Evolutionary conservation across 2,888 invertebrate genomes (phyloP), one percentile per base, ranked within the genome.

Genomic region (Mesopsocus fuscifrons): DNA sequence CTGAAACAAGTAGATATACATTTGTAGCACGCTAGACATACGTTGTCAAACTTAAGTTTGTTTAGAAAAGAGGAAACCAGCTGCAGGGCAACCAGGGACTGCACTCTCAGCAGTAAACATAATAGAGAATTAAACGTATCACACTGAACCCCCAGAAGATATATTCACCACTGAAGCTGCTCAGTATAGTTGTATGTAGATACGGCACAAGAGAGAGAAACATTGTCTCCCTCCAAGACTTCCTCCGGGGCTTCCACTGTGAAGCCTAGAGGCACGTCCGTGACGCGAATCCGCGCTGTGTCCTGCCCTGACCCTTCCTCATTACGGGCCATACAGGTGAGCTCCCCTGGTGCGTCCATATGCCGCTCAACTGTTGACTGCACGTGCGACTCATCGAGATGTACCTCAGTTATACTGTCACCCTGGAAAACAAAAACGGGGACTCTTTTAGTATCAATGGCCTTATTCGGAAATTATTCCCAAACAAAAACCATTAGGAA

Each of bases 201-300:
- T 1, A 69, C 72, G 2, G 67, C 70, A 54, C 79, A 79, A 3
- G 59, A 64, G 4, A 77, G 49, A 13, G 56, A 58, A 1, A 75
- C 53, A 43, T 65, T 53, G 48, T 77, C 75, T 1, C 69, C 71
- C 22, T 63, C 60, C 1, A 72, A 67, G 2, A 67, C 50, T 34
- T 44, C n/a, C 17, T 31, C 17, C 2, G 44, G 43, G 9, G 30
- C 43, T 15, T 34, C 31, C 6, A 48, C 34, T 6, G 13, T 33
- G 9, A 51, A 48, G 8, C 49, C 50, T 17, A 48, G 40, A 1
- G 40, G 31, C 11, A 52, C 40, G 44, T 52, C 59, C 48, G 55
- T 50, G 20, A 53, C 50, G 31, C 48, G 49, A 44, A 64, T 48
- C 3, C 50, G 49, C 6, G 53, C 52, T 1, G 46, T 49, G 0